Percentiles rank a stretch among this genome's conserved stretches.
Evolutionary conservation across 2,888 invertebrate genomes (phyloP).

Genomic region (Cerceris ruficornis): DNA sequence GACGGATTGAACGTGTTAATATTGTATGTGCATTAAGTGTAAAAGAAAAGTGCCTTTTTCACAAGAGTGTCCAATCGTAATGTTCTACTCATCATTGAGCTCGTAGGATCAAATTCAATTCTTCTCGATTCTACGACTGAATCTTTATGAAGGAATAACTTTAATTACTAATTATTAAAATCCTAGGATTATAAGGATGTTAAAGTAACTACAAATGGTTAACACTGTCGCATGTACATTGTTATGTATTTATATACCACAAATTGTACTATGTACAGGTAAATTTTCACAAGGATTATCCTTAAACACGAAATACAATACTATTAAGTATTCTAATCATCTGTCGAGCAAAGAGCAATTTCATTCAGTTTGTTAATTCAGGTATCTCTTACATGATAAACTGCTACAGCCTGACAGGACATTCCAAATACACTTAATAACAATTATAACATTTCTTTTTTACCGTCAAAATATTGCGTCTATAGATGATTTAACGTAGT

Average conservation of each 20-base stretch:
- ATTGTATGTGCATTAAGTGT: slow-evolving; percentile 38
- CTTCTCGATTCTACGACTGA: slow-evolving; percentile 24
- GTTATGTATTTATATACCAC: not conserved
- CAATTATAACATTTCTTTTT: slow-evolving; percentile 5
- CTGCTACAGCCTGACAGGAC: not conserved
- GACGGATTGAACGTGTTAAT: not conserved
- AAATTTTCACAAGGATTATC: not conserved
- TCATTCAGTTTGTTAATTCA: not conserved
- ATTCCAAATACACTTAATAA: slow-evolving; percentile 6
- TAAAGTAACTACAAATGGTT: not conserved
- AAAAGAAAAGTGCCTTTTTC: slow-evolving; percentile 65
- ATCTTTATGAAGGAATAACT: not conserved
- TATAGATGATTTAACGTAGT: slow-evolving; percentile 11
- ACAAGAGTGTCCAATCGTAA: slow-evolving; percentile 43
- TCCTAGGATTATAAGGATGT: slow-evolving; percentile 10
- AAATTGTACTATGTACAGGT: slow-evolving; percentile 2
- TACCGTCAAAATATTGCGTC: slow-evolving; percentile 10
- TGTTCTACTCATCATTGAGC: slow-evolving; percentile 7
- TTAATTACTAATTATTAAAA: not conserved
- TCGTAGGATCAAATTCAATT: not conserved
- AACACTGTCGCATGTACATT: not conserved
- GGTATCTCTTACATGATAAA: not conserved
- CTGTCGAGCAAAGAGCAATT: not conserved
- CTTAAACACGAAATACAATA: slow-evolving; percentile 4
- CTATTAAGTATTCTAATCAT: not conserved